phyloP scores from a whole-genome alignment of 2,113 vertebrate genomes.

The Sebastes fasciatus region DNA sequence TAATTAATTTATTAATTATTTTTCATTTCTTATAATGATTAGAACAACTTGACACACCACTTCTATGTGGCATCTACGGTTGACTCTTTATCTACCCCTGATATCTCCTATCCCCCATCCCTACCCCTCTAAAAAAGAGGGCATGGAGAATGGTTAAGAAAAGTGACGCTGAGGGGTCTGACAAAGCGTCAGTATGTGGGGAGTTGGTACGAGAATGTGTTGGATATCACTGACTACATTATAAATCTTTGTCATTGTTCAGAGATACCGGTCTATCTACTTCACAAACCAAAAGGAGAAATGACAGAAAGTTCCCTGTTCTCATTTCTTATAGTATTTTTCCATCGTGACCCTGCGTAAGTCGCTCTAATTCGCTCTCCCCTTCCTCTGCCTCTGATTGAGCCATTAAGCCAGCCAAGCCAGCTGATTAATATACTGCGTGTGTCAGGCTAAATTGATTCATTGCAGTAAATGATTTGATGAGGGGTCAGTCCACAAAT shows the following conservation, averaged over 20 bases:
- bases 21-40: no score
- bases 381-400: constrained; percentile 60
- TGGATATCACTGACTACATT: no score
- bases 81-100: no score
- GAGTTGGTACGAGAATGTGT: no score
- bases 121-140: no score
- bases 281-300: not conserved
- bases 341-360: constrained; percentile 17
- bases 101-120: no score
- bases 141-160: no score
- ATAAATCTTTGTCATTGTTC: not conserved
- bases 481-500: constrained; percentile 78
- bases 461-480: constrained; percentile 80
- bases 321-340: constrained; percentile 33
- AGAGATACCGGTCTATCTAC: not conserved
- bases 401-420: constrained; percentile 69
- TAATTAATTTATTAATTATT: no score
- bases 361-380: constrained; percentile 34
- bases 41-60: no score
- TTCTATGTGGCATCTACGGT: no score
- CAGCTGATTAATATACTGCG: constrained; percentile 76
- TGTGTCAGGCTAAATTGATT: constrained; percentile 77
- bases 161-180: no score
- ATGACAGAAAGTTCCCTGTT: not conserved
- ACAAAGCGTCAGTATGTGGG: no score